phyloP scores from a whole-genome alignment of 2,797 vertebrate species.

The Benthosema pterotum region DNA sequence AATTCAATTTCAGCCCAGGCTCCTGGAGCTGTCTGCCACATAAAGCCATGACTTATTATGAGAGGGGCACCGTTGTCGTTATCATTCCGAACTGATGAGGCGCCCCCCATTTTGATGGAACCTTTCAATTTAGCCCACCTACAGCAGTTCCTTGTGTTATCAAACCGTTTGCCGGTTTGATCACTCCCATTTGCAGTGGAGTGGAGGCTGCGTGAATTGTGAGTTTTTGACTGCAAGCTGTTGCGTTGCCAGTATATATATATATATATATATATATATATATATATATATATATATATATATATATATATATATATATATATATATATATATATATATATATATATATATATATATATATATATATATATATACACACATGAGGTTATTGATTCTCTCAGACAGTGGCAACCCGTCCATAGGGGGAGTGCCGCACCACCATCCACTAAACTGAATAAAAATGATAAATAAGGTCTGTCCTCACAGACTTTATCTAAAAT shows the following conservation, averaged over 20 bases:
- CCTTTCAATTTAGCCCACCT: slow-evolving; percentile 69
- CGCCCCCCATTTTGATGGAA: slow-evolving; percentile 67
- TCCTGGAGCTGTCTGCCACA: slow-evolving; percentile 59
- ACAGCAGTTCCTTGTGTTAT: slow-evolving; percentile 58
- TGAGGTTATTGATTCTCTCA: no score
- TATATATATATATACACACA: no score
- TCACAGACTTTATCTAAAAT: no score
- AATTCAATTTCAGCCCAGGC: slow-evolving; percentile 72
- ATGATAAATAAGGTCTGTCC: no score
- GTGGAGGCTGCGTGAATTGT: slow-evolving; percentile 39
- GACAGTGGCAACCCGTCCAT: no score
- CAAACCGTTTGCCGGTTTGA: slow-evolving; percentile 56
- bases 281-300: no score
- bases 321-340: no score
- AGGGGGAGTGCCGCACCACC: no score
- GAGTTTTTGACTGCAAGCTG: slow-evolving; percentile 29
- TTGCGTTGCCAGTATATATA: slow-evolving; percentile 32
- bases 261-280: no score
- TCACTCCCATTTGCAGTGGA: slow-evolving; percentile 40
- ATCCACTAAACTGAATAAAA: no score
- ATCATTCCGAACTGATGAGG: slow-evolving; percentile 76
- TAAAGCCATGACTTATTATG: slow-evolving; percentile 69
- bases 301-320: no score
- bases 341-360: no score
- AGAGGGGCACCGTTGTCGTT: slow-evolving; percentile 63